Evolutionary conservation across 2,113 vertebrate genomes (phyloP).

Genomic region (Paedocypris sp.): DNA sequence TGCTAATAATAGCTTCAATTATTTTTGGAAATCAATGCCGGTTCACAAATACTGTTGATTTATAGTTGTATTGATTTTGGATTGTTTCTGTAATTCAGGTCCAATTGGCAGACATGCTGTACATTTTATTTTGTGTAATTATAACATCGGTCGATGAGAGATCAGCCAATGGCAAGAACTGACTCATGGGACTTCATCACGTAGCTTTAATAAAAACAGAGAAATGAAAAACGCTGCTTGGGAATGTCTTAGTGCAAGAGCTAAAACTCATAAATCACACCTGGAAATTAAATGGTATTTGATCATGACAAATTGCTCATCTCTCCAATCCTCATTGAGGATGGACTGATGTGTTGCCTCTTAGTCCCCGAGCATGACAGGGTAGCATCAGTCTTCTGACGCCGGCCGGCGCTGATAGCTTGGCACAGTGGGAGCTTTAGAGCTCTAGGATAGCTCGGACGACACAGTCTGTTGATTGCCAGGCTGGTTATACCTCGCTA

Average conservation of each 20-base stretch:
- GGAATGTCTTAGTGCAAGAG: not conserved
- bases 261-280: not conserved
- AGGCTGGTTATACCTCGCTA: slow-evolving; percentile 50
- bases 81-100: too few relatives aligned
- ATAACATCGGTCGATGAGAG: not conserved
- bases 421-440: slow-evolving; percentile 42
- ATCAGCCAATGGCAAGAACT: not conserved
- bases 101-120: not conserved
- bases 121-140: not conserved
- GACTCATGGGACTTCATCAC: not conserved
- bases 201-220: not conserved
- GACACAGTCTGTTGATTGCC: slow-evolving; percentile 51
- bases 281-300: slow-evolving; percentile 52
- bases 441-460: slow-evolving; percentile 43
- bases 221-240: not conserved
- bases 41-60: too few relatives aligned
- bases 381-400: slow-evolving; percentile 41
- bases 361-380: not conserved
- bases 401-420: slow-evolving; percentile 50
- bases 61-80: too few relatives aligned
- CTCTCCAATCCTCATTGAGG: slow-evolving; percentile 34
- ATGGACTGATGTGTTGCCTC: slow-evolving; percentile 34
- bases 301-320: slow-evolving; percentile 49
- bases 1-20: too few relatives aligned
- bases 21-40: too few relatives aligned